Conservation (phyloP, 2,888 invertebrate species). For the Melanchra persicariae region DNA sequence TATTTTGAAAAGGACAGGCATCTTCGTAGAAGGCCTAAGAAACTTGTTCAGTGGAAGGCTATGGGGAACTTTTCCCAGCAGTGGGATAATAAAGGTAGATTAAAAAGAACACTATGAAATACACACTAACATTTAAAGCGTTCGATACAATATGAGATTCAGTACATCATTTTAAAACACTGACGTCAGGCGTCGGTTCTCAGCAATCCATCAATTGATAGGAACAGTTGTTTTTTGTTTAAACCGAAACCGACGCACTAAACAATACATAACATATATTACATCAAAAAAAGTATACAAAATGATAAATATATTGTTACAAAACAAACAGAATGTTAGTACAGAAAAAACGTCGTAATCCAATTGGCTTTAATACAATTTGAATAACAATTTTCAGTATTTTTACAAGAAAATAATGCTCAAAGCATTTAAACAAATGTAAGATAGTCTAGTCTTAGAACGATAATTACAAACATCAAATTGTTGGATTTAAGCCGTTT, state of each 20-base stretch:
- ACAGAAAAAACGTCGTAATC: slow-evolving; percentile 18
- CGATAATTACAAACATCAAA: slow-evolving; percentile 47
- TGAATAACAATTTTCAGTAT: slow-evolving; percentile 28
- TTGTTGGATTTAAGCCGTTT: slow-evolving; percentile 22
- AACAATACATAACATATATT: slow-evolving; percentile 60
- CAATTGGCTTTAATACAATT: slow-evolving; percentile 30
- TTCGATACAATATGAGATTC: slow-evolving; percentile 63
- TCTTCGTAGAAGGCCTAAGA: too few species aligned
- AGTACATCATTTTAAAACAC: slow-evolving; percentile 66
- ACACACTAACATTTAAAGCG: slow-evolving; percentile 46
- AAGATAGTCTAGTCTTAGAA: slow-evolving; percentile 25
- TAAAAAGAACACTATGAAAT: slow-evolving; percentile 18
- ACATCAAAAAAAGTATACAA: slow-evolving; percentile 66
- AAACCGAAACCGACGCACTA: slow-evolving; percentile 35
- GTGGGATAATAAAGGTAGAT: too few species aligned
- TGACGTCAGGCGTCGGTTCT: slow-evolving; percentile 39
- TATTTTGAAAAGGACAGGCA: too few species aligned
- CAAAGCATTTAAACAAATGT: slow-evolving; percentile 34
- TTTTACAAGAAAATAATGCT: slow-evolving; percentile 50
- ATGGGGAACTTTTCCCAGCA: too few species aligned
- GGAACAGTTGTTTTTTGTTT: slow-evolving; percentile 13
- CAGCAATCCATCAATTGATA: neutral
- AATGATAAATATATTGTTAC: slow-evolving; percentile 67
- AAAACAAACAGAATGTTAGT: slow-evolving; percentile 44
- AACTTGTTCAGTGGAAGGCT: too few species aligned